phyloP scores from a whole-genome alignment of 2,797 vertebrate species.

The Myiotriccus ornatus region DNA sequence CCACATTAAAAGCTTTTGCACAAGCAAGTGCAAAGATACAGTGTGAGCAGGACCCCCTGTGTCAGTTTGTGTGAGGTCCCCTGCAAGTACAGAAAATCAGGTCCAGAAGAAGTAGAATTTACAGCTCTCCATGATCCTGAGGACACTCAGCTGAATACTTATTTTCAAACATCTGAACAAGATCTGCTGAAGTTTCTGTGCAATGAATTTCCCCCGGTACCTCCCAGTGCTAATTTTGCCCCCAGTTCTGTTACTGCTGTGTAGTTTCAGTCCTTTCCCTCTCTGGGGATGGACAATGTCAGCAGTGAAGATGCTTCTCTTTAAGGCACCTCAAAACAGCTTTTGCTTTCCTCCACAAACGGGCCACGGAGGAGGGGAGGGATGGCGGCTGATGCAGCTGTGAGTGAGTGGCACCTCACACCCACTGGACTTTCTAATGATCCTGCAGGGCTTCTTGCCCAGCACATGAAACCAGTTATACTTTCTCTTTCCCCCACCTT shows the following conservation, averaged over 20 bases:
- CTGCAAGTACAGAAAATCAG: not conserved
- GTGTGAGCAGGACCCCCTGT: not conserved
- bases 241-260: not conserved
- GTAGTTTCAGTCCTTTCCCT: not conserved
- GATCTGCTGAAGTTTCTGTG: not conserved
- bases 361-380: not conserved
- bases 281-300: not conserved
- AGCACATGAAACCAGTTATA: accelerated
- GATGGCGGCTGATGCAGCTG: not conserved
- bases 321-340: not conserved
- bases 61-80: not conserved
- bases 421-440: accelerated
- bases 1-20: not conserved
- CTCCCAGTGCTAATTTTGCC: not conserved
- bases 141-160: not conserved
- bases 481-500: not conserved
- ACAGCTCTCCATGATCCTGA: not conserved
- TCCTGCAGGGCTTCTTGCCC: not conserved
- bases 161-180: not conserved
- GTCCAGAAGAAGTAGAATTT: not conserved
- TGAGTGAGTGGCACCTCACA: not conserved
- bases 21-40: not conserved
- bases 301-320: not conserved
- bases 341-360: not conserved
- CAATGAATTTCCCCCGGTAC: not conserved